phyloP scores from a whole-genome alignment of 2,797 vertebrate species.

The Alcedo quadribrachys region DNA sequence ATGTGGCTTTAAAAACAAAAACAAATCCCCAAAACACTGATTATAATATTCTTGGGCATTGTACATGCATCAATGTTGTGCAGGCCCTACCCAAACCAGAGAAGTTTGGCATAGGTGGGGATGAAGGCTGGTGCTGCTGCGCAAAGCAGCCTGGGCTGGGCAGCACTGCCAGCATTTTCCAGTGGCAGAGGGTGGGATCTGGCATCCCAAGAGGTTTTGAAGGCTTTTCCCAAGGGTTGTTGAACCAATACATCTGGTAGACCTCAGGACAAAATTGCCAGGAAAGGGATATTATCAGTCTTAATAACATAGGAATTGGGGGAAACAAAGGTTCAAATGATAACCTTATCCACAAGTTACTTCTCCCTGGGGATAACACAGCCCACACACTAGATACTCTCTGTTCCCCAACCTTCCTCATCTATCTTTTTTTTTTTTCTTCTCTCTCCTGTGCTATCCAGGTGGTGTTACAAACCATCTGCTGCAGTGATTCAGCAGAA shows the following conservation, averaged over 20 bases:
- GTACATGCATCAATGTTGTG: not conserved
- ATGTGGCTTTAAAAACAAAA: not conserved
- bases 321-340: not conserved
- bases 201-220: not conserved
- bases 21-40: not conserved
- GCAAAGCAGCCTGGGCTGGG: not conserved
- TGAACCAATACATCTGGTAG: not conserved
- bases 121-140: not conserved
- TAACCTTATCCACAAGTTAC: not conserved
- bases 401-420: conserved; percentile 52
- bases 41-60: not conserved
- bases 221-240: not conserved
- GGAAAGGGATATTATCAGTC: not conserved
- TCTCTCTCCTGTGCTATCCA: conserved; percentile 35
- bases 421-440: not conserved
- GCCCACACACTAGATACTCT: conserved; percentile 37
- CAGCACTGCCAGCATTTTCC: not conserved
- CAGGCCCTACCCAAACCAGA: not conserved
- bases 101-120: not conserved
- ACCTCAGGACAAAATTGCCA: not conserved
- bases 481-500: conserved; percentile 73
- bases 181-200: not conserved
- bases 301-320: not conserved
- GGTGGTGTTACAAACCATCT: conserved; percentile 65
- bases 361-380: not conserved